Evolutionary conservation across 2,888 invertebrate genomes (phyloP).

Genomic region (Teinopalpus imperialis): DNA sequence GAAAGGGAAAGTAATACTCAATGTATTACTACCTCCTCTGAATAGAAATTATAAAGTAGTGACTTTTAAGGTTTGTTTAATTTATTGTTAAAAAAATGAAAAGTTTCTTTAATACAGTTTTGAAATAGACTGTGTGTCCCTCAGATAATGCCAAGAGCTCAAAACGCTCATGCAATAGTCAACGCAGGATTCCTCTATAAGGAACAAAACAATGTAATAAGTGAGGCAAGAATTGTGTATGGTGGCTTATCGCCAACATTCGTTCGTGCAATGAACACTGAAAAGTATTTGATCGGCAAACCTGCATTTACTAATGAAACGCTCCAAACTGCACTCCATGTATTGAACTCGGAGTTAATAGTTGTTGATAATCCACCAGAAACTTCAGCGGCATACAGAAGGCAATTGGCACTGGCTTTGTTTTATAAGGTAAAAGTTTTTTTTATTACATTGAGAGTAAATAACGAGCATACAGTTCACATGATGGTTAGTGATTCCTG

Average conservation of each 20-base stretch:
- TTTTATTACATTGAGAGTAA: no score
- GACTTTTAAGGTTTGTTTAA: slow-evolving; percentile 20
- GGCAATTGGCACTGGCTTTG: slow-evolving; percentile 81
- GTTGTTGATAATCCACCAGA: slow-evolving; percentile 74
- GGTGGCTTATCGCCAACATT: slow-evolving; percentile 77
- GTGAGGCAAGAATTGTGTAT: slow-evolving; percentile 74
- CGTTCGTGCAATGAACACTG: slow-evolving; percentile 74
- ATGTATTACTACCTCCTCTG: slow-evolving; percentile 59
- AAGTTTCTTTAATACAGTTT: no score
- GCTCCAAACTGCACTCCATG: slow-evolving; percentile 53
- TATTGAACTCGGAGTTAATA: slow-evolving; percentile 46
- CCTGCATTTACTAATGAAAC: slow-evolving; percentile 56
- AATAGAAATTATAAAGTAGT: slow-evolving; percentile 31
- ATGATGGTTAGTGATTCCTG: no score
- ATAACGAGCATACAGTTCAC: no score
- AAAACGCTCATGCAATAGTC: slow-evolving; percentile 87
- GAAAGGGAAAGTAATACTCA: slow-evolving; percentile 65
- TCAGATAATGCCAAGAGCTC: slow-evolving; percentile 87
- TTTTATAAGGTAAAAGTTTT: slow-evolving; percentile 87
- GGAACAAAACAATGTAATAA: slow-evolving; percentile 35
- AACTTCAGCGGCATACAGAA: slow-evolving; percentile 81
- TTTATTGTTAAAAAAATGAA: no score
- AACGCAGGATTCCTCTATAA: slow-evolving; percentile 86
- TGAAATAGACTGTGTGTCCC: slow-evolving; percentile 17
- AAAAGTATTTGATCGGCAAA: slow-evolving; percentile 68